Evolutionary conservation across 2,888 invertebrate species (phyloP).

Genomic region (Digitonthophagus gazella): DNA sequence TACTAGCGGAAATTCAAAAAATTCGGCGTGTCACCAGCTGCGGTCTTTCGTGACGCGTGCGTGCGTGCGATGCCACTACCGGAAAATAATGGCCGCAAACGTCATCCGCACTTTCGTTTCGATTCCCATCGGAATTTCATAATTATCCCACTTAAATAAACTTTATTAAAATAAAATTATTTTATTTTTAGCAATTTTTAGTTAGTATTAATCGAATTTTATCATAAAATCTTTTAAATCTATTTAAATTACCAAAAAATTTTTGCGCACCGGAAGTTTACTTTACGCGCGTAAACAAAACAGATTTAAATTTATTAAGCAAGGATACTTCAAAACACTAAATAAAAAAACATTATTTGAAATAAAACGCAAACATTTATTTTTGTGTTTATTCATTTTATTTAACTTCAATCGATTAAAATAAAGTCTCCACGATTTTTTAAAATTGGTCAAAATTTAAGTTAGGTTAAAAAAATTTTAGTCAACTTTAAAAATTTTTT

Average conservation of each 20-base stretch:
- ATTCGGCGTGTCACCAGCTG: constrained; percentile 27
- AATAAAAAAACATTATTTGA: too few species aligned
- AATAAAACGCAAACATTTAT: not conserved
- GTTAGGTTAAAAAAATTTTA: too few species aligned
- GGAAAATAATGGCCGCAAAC: constrained; percentile 37
- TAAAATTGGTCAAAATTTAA: too few species aligned
- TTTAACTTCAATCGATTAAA: too few species aligned
- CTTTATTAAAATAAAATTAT: not conserved
- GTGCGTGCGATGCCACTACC: constrained; percentile 38
- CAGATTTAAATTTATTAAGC: not conserved
- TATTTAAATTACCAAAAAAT: not conserved
- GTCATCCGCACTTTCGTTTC: constrained; percentile 19
- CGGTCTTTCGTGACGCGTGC: constrained; percentile 37
- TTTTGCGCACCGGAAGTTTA: not conserved
- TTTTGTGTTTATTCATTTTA: too few species aligned
- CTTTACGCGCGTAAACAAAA: not conserved
- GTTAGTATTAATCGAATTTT: not conserved
- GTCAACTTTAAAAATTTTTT: too few species aligned
- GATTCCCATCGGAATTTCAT: not conserved
- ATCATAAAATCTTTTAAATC: not conserved
- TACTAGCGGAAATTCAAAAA: constrained; percentile 24
- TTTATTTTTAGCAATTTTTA: not conserved
- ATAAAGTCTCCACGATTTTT: too few species aligned
- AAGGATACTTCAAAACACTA: not conserved
- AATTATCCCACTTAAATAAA: not conserved